Conservation (phyloP, 2,888 invertebrate species). For the Epirrhoe alternata region DNA sequence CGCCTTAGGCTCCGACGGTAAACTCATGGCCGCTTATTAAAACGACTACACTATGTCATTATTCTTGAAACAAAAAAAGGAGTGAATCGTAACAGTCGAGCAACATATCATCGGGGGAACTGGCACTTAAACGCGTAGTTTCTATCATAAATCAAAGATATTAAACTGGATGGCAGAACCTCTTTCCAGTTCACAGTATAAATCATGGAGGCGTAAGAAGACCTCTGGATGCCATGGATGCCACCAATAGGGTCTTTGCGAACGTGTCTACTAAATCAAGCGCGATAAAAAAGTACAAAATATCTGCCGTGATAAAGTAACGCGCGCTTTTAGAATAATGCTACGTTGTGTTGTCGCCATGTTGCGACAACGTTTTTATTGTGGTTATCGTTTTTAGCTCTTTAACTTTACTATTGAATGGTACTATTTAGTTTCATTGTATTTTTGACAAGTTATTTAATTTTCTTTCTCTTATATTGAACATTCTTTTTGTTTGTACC, state of each 20-base stretch:
- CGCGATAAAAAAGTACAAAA: conserved; percentile 63
- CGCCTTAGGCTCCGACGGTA: conserved; percentile 68
- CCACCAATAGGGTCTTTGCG: conserved; percentile 77
- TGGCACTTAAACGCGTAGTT: conserved; percentile 82
- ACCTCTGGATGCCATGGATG: conserved; percentile 71
- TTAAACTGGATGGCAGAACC: conserved; percentile 84
- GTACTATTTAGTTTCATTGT: not conserved
- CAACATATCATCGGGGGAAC: conserved; percentile 81
- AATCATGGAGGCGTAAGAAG: conserved; percentile 79
- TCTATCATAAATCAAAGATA: conserved; percentile 85
- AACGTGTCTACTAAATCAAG: conserved; percentile 70
- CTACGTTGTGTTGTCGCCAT: conserved; percentile 29
- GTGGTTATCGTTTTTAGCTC: conserved; percentile 5
- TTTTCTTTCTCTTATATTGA: too few species aligned
- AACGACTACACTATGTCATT: conserved; percentile 81
- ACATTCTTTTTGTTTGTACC: too few species aligned
- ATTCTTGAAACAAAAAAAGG: conserved; percentile 76
- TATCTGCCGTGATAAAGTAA: conserved; percentile 46
- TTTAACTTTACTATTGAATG: not conserved
- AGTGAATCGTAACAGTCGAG: conserved; percentile 77
- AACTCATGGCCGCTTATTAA: conserved; percentile 72
- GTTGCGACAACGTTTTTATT: conserved; percentile 34
- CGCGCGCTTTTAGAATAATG: conserved; percentile 36
- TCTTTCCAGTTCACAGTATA: conserved; percentile 84
- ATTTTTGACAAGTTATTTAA: too few species aligned